Percentiles rank a stretch among this genome's conserved stretches.
Conservation (phyloP, 2,888 invertebrate genomes). For the Andrena camellia region DNA sequence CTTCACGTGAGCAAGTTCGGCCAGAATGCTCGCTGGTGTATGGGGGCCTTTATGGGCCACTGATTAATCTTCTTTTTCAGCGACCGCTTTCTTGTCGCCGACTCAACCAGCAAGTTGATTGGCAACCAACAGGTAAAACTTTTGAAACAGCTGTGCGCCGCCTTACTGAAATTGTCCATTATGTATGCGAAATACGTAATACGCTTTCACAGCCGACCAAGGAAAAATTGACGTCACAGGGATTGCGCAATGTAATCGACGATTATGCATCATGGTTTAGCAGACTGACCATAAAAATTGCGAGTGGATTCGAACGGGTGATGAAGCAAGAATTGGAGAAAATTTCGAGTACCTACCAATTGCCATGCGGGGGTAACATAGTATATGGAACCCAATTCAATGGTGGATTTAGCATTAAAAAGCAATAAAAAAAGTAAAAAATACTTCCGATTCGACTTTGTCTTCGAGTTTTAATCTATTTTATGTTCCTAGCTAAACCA, state of each 20-base stretch:
- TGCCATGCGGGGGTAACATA: no score
- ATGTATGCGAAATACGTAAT: slow-evolving; percentile 34
- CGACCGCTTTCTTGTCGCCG: slow-evolving; percentile 47
- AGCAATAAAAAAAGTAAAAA: no score
- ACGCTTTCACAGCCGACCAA: slow-evolving; percentile 25
- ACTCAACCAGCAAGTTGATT: slow-evolving; percentile 50
- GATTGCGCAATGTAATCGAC: slow-evolving; percentile 8
- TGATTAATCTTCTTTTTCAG: slow-evolving; percentile 65
- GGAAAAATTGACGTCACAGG: slow-evolving; percentile 17
- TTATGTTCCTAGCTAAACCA: no score
- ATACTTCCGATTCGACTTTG: no score
- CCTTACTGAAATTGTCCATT: slow-evolving; percentile 43
- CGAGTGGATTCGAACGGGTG: no score
- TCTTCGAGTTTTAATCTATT: no score
- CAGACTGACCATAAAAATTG: background rate
- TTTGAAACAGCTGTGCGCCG: slow-evolving; percentile 38
- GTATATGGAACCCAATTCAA: no score
- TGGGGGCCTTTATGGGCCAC: slow-evolving; percentile 7
- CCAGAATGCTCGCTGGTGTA: no score
- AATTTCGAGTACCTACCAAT: no score
- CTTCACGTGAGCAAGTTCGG: no score
- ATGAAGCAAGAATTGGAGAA: no score
- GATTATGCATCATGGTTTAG: slow-evolving; percentile 1
- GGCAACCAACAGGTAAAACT: slow-evolving; percentile 45
- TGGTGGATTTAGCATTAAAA: no score